phyloP scores from a whole-genome alignment of 2,888 invertebrate species.

The Drosophila picticornis region DNA sequence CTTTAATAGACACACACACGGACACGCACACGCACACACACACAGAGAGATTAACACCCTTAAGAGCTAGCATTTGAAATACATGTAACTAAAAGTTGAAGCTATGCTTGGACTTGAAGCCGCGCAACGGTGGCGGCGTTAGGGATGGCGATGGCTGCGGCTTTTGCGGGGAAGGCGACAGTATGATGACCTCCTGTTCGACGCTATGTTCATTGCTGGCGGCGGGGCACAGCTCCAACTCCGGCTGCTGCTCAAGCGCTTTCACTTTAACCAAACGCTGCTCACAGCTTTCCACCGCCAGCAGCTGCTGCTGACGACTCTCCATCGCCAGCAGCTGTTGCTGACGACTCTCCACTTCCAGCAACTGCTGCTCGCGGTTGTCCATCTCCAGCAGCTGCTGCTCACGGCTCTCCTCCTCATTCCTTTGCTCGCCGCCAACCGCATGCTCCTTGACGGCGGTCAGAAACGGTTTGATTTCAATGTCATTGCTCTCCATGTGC shows the following conservation, averaged over 20 bases:
- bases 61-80: conserved; percentile 43
- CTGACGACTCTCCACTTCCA: not conserved
- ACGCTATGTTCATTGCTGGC: conserved; percentile 1
- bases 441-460: conserved; percentile 32
- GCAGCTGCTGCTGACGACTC: conserved; percentile 7
- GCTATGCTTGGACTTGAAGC: conserved; percentile 52
- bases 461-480: conserved; percentile 82
- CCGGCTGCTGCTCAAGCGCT: not conserved
- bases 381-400: not conserved
- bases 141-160: conserved; percentile 1
- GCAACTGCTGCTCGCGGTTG: not conserved
- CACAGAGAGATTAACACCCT: conserved; percentile 41
- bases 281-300: not conserved
- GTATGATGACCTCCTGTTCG: not conserved
- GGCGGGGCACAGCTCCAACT: conserved; percentile 1
- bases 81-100: conserved; percentile 47
- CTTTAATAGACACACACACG: conserved; percentile 50
- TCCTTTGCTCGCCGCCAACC: conserved; percentile 2
- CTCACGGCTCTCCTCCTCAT: conserved; percentile 3
- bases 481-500: conserved; percentile 83
- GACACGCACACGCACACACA: not conserved
- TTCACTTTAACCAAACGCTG: conserved; percentile 3
- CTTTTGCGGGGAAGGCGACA: conserved; percentile 6
- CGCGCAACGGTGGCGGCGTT: conserved; percentile 52
- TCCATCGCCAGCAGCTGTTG: not conserved